A percentile compares a stretch with the other conserved stretches of the same genome.
These are phyloP conservation scores for Neofelis nebulosa DNA, from an alignment of 2,113 vertebrate genomes.

Conservation along the genomic window DNA sequence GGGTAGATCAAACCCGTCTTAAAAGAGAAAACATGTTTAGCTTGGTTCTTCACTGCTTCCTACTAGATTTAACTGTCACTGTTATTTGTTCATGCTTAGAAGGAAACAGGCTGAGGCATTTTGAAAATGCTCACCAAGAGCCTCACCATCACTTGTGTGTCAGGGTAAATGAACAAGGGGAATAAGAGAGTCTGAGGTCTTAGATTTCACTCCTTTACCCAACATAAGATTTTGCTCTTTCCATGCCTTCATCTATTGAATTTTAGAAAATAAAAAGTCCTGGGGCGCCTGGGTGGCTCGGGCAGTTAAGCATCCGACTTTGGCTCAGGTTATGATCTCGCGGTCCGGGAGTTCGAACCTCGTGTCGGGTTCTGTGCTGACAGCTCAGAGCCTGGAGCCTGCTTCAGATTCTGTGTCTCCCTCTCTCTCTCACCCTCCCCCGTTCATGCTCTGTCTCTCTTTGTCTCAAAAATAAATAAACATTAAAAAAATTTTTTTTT, in stretches of 20 bases:
- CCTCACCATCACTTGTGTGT: accelerated
- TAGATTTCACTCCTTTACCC: neutral
- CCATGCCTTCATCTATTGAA: neutral
- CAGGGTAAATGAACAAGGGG: neutral
- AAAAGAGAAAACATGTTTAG: neutral
- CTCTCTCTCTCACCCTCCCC: too few relatives aligned
- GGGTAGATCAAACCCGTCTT: neutral
- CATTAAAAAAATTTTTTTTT: too few relatives aligned
- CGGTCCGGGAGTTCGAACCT: too few relatives aligned
- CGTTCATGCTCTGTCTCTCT: too few relatives aligned
- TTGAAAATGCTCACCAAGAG: neutral
- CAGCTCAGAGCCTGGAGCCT: too few relatives aligned
- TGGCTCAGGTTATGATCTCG: too few relatives aligned
- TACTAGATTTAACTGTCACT: accelerated
- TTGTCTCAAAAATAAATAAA: too few relatives aligned
- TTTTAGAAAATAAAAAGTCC: neutral
- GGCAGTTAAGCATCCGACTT: too few relatives aligned
- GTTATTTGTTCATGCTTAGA: neutral
- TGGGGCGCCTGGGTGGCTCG: too few relatives aligned
- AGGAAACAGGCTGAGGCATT: neutral
- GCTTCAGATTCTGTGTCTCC: too few relatives aligned
- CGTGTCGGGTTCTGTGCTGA: too few relatives aligned
- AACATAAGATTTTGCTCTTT: neutral
- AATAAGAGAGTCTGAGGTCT: neutral
- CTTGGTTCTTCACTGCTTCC: neutral